Evolutionary conservation across 2,113 vertebrate genomes (phyloP).

Genomic region (Nerophis lumbriciformis): DNA sequence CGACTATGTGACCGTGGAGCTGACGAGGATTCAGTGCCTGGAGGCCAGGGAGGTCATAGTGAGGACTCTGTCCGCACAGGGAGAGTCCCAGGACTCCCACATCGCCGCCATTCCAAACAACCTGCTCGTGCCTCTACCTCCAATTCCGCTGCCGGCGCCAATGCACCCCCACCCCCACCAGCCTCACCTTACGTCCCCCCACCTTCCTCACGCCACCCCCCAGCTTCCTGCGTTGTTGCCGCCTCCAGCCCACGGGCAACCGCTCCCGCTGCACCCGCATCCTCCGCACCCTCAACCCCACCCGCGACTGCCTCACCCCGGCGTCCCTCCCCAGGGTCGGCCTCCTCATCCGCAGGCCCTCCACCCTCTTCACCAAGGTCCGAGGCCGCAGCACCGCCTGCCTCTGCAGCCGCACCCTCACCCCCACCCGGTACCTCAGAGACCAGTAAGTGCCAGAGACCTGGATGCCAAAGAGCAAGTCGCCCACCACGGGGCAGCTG

Average conservation of each 20-base stretch:
- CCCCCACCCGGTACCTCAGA: constrained; percentile 74
- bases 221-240: constrained; percentile 51
- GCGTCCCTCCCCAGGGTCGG: constrained; percentile 56
- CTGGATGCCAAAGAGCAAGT: constrained; percentile 89
- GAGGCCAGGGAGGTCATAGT: constrained; percentile 85
- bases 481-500: constrained; percentile 55
- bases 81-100: constrained; percentile 87
- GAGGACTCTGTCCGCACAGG: constrained; percentile 87
- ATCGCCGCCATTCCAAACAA: constrained; percentile 79
- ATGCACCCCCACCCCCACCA: constrained; percentile 66
- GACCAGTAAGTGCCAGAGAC: constrained; percentile 87
- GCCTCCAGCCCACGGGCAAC: constrained; percentile 50
- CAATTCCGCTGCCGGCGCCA: constrained; percentile 54
- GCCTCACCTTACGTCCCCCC: constrained; percentile 51
- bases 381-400: constrained; percentile 63
- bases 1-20: constrained; percentile 76
- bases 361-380: constrained; percentile 54
- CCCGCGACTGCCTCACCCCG: constrained; percentile 46
- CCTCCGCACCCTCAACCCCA: constrained; percentile 57
- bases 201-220: constrained; percentile 45
- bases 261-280: constrained; percentile 60
- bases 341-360: constrained; percentile 72
- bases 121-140: constrained; percentile 85
- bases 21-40: constrained; percentile 79
- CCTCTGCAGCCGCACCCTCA: constrained; percentile 65